Conservation (phyloP, 2,113 vertebrate species). For the Rousettus leschenaultii region DNA sequence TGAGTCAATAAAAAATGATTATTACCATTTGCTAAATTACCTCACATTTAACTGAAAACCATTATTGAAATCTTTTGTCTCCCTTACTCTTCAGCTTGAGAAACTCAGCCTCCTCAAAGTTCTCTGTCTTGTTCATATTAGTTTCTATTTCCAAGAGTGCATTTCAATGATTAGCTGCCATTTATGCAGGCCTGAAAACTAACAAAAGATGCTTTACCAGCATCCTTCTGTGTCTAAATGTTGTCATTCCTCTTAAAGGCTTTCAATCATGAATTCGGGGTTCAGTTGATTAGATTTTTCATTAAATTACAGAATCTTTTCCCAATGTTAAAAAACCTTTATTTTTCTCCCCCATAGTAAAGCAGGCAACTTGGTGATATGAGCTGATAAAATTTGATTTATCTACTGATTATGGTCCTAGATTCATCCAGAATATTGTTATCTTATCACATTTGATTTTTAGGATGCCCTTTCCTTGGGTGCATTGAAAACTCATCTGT, state of each 20-base stretch:
- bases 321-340: background rate
- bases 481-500: background rate
- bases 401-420: background rate
- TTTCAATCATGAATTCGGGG: background rate
- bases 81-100: background rate
- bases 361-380: background rate
- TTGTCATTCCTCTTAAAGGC: background rate
- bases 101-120: background rate
- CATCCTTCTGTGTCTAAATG: background rate
- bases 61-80: background rate
- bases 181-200: background rate
- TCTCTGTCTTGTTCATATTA: background rate
- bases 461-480: background rate
- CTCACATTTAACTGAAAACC: background rate
- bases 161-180: background rate
- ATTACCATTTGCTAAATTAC: background rate
- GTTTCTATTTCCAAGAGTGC: background rate
- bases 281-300: background rate
- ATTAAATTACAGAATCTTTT: background rate
- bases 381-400: background rate
- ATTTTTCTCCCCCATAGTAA: background rate
- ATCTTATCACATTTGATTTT: background rate
- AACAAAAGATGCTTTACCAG: background rate
- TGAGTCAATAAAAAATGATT: background rate
- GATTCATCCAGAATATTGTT: background rate